phyloP scores from a whole-genome alignment of 2,888 invertebrate genomes.

The Chorisops tibialis region DNA sequence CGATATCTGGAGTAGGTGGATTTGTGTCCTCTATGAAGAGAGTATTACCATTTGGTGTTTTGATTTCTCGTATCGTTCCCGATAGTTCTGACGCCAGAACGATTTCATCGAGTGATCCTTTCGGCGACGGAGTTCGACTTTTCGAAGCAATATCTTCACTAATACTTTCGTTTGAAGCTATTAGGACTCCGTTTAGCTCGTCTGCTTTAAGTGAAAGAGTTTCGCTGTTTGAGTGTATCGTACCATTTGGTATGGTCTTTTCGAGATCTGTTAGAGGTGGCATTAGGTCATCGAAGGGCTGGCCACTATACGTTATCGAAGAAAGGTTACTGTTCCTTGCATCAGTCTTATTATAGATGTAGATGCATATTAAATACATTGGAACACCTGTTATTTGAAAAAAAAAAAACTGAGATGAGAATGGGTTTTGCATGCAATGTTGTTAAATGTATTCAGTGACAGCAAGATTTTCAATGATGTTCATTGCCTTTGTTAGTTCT shows the following conservation, averaged over 20 bases:
- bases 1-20: conserved; percentile 1
- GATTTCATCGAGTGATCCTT: conserved; percentile 42
- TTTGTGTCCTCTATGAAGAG: conserved; percentile 42
- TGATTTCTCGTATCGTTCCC: conserved; percentile 42
- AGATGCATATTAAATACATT: conserved; percentile 43
- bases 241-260: conserved; percentile 14
- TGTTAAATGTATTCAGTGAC: background rate
- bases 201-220: conserved; percentile 12
- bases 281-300: conserved; percentile 14
- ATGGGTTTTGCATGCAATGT: conserved; percentile 5
- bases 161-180: background rate
- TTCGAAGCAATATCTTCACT: background rate
- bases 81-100: conserved; percentile 42
- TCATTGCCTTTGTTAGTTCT: too few species aligned
- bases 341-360: conserved; percentile 41
- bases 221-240: conserved; percentile 13
- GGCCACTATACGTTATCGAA: conserved; percentile 15
- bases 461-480: too few species aligned
- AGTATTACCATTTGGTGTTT: conserved; percentile 44
- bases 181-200: background rate
- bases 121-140: conserved; percentile 23
- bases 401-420: background rate
- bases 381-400: conserved; percentile 41
- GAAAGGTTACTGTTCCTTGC: conserved; percentile 2
- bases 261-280: conserved; percentile 10